These are phyloP conservation scores for Solenopsis invicta DNA, from an alignment of 1,140 invertebrate species.

Conservation along the genomic window DNA sequence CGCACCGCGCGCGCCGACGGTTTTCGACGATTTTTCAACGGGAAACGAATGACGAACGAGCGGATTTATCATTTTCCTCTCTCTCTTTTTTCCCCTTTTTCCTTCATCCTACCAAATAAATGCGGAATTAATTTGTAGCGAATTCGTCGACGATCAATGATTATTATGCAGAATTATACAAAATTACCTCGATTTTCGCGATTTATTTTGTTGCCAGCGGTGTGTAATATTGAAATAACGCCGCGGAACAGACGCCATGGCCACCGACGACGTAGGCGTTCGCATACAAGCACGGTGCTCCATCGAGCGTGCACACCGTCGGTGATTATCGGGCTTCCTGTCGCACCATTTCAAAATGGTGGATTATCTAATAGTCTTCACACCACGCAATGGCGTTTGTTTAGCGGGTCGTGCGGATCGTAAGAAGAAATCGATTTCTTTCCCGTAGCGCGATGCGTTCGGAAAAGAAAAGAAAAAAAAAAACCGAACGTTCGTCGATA, in stretches of 20 bases:
- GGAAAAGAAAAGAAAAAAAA: too few relatives aligned
- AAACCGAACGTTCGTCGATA: neutral
- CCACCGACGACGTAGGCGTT: constrained; percentile 54
- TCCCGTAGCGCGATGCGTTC: neutral
- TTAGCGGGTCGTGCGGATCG: neutral
- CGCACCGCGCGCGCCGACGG: constrained; percentile 11
- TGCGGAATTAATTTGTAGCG: constrained; percentile 53
- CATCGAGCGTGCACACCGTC: constrained; percentile 52
- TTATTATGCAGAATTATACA: constrained; percentile 65
- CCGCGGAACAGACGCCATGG: constrained; percentile 70
- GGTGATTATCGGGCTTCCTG: constrained; percentile 85
- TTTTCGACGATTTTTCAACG: constrained; percentile 55
- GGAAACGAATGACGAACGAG: constrained; percentile 5
- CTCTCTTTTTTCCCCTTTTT: neutral
- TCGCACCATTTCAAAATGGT: constrained; percentile 74
- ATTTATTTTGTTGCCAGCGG: constrained; percentile 62
- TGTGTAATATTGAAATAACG: constrained; percentile 64
- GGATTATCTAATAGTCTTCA: constrained; percentile 62
- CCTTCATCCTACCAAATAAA: constrained; percentile 31
- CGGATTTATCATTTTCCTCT: constrained; percentile 25
- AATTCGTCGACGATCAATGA: constrained; percentile 51
- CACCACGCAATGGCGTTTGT: constrained; percentile 15
- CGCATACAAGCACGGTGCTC: constrained; percentile 41
- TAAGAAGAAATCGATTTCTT: neutral
- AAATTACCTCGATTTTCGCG: constrained; percentile 55